Evolutionary conservation across 2,113 vertebrate genomes (phyloP).

Genomic region (Cheirogaleus medius): DNA sequence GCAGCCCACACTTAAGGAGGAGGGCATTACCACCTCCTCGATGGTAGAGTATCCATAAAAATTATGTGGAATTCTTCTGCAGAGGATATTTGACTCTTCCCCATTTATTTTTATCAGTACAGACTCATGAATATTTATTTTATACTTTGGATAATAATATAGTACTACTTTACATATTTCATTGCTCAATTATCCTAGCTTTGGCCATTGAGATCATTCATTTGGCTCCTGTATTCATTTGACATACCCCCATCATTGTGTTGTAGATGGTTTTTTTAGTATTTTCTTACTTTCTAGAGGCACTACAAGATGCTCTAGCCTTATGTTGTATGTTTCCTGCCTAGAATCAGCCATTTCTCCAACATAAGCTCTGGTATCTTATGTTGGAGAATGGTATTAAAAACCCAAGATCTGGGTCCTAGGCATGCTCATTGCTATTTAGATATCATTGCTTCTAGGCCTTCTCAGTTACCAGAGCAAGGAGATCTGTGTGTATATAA

Average conservation of each 20-base stretch:
- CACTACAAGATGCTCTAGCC: background rate
- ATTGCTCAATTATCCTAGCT: background rate
- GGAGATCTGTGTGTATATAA: background rate
- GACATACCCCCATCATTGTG: background rate
- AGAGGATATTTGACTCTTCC: background rate
- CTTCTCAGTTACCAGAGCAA: background rate
- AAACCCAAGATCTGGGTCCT: background rate
- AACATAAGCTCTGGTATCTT: background rate
- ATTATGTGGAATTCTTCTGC: slow-evolving; percentile 18
- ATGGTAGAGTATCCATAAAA: background rate
- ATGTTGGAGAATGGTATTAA: background rate
- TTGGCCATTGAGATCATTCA: background rate
- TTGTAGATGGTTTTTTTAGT: background rate
- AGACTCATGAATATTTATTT: background rate
- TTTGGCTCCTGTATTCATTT: background rate
- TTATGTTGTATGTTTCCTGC: background rate
- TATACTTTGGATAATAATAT: background rate
- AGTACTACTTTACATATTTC: slow-evolving; percentile 13
- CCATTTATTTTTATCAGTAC: background rate
- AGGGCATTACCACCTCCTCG: background rate
- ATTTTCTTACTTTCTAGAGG: background rate
- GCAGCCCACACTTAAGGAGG: background rate
- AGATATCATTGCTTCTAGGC: slow-evolving; percentile 8
- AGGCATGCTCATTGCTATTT: background rate
- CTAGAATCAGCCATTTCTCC: slow-evolving; percentile 26